These are phyloP conservation scores for Phalacrocorax carbo DNA, from an alignment of 2,113 vertebrate genomes.

Conservation along the genomic window DNA sequence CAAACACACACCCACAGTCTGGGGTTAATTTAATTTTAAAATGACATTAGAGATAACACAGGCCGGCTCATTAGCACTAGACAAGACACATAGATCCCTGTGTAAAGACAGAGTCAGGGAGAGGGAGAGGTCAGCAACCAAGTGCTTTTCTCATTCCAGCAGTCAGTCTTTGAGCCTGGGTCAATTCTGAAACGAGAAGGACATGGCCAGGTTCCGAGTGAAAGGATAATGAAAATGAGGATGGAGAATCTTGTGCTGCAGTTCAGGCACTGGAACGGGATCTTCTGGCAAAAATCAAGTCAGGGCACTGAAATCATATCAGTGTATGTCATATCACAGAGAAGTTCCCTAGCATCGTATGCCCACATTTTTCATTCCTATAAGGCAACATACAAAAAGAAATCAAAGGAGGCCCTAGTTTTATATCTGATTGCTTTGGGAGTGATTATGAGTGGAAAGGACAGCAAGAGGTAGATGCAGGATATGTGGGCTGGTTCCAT, in stretches of 20 bases:
- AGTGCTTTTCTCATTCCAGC: neutral
- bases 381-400: neutral
- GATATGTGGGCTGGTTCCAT: neutral
- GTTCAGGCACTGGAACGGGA: neutral
- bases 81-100: constrained; percentile 42
- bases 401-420: neutral
- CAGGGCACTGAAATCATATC: neutral
- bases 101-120: neutral
- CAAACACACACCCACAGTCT: constrained; percentile 66
- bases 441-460: neutral
- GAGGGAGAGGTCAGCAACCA: neutral
- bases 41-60: constrained; percentile 52
- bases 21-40: constrained; percentile 58
- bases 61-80: constrained; percentile 54
- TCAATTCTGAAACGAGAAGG: neutral
- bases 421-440: neutral
- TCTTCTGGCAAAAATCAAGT: neutral
- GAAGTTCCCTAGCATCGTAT: neutral
- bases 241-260: neutral
- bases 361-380: neutral
- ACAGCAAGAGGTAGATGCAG: neutral
- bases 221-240: neutral
- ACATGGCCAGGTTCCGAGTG: neutral
- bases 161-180: neutral
- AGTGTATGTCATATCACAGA: neutral